Percentiles rank a stretch among this genome's conserved stretches.
These are phyloP conservation scores for Coenonympha arcania DNA, from an alignment of 2,888 invertebrate species.

Conservation along the genomic window DNA sequence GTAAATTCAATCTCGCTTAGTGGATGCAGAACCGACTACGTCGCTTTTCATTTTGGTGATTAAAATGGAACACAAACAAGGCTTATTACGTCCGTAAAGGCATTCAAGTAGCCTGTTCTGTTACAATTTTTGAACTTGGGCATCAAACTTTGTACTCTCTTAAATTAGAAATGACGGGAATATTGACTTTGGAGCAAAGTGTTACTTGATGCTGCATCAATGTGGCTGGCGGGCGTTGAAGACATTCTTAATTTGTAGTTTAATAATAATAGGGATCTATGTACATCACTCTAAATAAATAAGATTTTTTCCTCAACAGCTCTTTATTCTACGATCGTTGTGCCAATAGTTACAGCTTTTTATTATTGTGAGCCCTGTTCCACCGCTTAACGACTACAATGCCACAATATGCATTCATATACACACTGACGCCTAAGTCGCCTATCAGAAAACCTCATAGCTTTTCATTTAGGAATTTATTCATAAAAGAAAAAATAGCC, in stretches of 20 bases:
- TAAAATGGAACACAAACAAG: background rate
- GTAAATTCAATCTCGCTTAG: slow-evolving; percentile 18
- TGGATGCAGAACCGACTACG: slow-evolving; percentile 5
- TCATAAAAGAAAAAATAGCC: slow-evolving; percentile 29
- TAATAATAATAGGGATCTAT: no score
- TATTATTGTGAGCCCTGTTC: background rate
- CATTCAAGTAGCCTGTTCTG: no score
- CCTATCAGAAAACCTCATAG: slow-evolving; percentile 12
- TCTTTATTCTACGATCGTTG: background rate
- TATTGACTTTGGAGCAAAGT: no score
- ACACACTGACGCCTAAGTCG: background rate
- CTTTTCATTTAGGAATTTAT: slow-evolving; percentile 32
- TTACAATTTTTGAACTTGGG: no score
- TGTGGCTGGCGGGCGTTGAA: no score
- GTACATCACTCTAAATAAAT: no score
- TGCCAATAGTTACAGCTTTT: background rate
- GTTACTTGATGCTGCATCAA: no score
- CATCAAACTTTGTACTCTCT: no score
- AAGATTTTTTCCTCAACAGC: no score
- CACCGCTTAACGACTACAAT: background rate
- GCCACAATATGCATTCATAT: slow-evolving; percentile 1
- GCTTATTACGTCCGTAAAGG: background rate
- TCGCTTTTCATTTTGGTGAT: slow-evolving; percentile 4
- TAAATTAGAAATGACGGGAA: no score
- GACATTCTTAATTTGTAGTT: no score